A percentile compares a stretch with the other conserved stretches of the same genome.
Evolutionary conservation across 35 echinoderm and acorn worm species (phyloP).

Genomic region (Chiridota heheva): DNA sequence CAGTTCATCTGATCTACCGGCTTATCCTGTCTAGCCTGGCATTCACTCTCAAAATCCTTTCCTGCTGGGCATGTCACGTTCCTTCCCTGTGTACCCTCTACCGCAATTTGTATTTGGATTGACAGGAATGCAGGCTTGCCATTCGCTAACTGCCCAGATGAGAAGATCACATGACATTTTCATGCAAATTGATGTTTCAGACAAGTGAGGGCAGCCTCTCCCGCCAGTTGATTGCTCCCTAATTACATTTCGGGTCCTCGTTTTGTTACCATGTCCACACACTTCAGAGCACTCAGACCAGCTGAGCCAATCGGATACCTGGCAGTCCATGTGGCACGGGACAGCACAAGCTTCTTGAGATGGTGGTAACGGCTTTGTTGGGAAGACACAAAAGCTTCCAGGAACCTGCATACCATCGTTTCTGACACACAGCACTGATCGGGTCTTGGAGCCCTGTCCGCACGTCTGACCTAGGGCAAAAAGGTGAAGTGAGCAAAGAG

Average conservation of each 20-base stretch:
- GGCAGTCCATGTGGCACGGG: conserved; percentile 72
- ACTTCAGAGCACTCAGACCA: conserved; percentile 77
- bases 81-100: conserved; percentile 48
- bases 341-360: conserved; percentile 55
- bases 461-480: conserved; percentile 48
- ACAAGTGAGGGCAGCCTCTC: conserved; percentile 69
- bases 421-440: conserved; percentile 63
- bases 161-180: conserved; percentile 77
- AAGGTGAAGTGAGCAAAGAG: not conserved
- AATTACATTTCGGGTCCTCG: conserved; percentile 31
- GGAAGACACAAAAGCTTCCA: conserved; percentile 47
- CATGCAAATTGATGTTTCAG: conserved; percentile 62
- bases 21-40: conserved; percentile 41
- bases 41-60: conserved; percentile 55
- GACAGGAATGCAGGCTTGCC: conserved; percentile 61
- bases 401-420: conserved; percentile 63
- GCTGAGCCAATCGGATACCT: conserved; percentile 65
- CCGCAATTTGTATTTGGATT: conserved; percentile 69
- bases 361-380: not conserved
- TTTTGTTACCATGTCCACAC: conserved; percentile 81
- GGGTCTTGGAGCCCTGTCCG: conserved; percentile 52
- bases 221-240: conserved; percentile 30
- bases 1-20: conserved; percentile 43
- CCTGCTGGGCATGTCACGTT: conserved; percentile 74
- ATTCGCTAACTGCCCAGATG: conserved; percentile 74